Percentiles rank a stretch among this genome's conserved stretches.
Conservation (phyloP, 2,888 invertebrate genomes). For the Opisthograptis luteolata region DNA sequence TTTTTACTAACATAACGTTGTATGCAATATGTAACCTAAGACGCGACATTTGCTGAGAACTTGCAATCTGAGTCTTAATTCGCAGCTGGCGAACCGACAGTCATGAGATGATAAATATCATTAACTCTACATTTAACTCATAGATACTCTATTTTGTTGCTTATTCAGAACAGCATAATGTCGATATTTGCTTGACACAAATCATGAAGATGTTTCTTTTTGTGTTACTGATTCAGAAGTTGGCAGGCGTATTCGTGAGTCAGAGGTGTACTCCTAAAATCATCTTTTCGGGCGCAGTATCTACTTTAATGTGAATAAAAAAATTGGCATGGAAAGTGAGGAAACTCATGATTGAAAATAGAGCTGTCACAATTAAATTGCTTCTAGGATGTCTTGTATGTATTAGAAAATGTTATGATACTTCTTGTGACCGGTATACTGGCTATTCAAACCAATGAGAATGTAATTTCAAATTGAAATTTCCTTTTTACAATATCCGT, state of each 20-base stretch:
- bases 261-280: constrained; percentile 69
- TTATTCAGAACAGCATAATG: constrained; percentile 48
- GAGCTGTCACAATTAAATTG: background rate
- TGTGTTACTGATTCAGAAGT: constrained; percentile 53
- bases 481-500: background rate
- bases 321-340: constrained; percentile 42
- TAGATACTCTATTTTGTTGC: constrained; percentile 38
- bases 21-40: constrained; percentile 57
- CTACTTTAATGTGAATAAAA: constrained; percentile 40
- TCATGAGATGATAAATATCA: constrained; percentile 78
- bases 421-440: background rate
- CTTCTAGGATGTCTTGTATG: background rate
- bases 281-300: constrained; percentile 46
- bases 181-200: constrained; percentile 52
- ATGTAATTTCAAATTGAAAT: background rate
- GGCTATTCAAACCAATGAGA: constrained; percentile 22
- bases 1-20: constrained; percentile 11
- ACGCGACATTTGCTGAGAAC: constrained; percentile 59
- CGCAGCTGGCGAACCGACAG: constrained; percentile 64
- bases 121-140: constrained; percentile 52
- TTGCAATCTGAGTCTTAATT: constrained; percentile 70
- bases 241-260: constrained; percentile 73
- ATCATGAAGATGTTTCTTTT: constrained; percentile 51
- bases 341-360: constrained; percentile 36
- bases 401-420: background rate